Base-by-base conservation (phyloP, 1,140 invertebrate species). In the Drosophila pruinosa region DNA sequence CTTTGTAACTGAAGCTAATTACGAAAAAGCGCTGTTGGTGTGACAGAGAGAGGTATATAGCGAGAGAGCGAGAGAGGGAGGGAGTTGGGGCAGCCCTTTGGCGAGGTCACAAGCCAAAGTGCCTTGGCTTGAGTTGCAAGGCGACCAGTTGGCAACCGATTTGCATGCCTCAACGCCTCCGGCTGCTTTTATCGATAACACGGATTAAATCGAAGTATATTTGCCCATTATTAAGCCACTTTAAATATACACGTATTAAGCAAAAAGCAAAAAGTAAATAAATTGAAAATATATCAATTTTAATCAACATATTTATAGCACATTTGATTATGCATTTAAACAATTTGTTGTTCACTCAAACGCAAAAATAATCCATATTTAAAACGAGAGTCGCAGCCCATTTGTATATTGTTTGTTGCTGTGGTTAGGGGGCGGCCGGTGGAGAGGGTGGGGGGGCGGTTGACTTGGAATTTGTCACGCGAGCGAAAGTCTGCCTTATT, bases 1-100 rank as follows among this genome's bases (percentile, higher is more conserved):
- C 54, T 70, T 65, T 74, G 50, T 50, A 24, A 41, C 22, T 31
- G 36, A 24, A n/a, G 68, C 61, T 71, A 71, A 71, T 71, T 71
- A 57, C 45, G 31, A 54, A 45, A 14, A 31, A 34, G 31, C n/a
- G n/a, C 31, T 54, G 36, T 21, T 3, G 22, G 26, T 1, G 5
- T 22, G 36, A 1, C 3, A 12, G 24, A 0, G 1, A 2, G 34
- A 6, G 14, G 22, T 14, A 28, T 10, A 6, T 2, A 5, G 31
- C 31, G 7, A 3, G 15, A 24, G 45, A 26, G 0, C 24, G n/a
- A 15, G 22, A 47, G 22, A 47, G 6, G 12, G 45, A 12, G 4
- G 8, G 2, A 14, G 59, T 4, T 14, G 14, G 31, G 22, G 21
- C 28, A 50, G 22, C 19, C 41, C 24, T 24, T 59, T 58, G 53